phyloP scores from a whole-genome alignment of 2,797 vertebrate genomes.

The Typhlichthys eigenmanni region DNA sequence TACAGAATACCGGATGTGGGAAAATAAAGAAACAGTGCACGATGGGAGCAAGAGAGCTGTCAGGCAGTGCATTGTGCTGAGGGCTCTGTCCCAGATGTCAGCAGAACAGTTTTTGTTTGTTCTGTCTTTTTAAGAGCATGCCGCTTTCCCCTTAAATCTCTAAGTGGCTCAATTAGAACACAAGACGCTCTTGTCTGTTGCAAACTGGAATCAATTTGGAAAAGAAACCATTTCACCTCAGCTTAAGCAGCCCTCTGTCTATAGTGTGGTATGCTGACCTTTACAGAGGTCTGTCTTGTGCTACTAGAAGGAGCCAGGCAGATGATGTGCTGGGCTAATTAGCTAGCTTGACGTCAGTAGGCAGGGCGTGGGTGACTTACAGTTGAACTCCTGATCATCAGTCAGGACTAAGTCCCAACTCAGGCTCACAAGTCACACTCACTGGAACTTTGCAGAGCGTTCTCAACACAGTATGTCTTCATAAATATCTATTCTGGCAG shows the following conservation, averaged over 20 bases:
- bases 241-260: conserved; percentile 76
- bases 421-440: conserved; percentile 23
- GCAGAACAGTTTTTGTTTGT: conserved; percentile 69
- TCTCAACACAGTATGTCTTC: background rate
- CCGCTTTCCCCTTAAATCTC: conserved; percentile 49
- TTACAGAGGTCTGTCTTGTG: conserved; percentile 73
- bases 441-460: background rate
- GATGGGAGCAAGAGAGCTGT: conserved; percentile 43
- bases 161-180: conserved; percentile 71
- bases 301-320: conserved; percentile 54
- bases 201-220: conserved; percentile 78
- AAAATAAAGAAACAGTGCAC: background rate
- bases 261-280: conserved; percentile 79
- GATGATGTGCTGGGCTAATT: conserved; percentile 72
- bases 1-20: background rate
- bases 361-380: conserved; percentile 57
- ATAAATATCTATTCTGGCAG: conserved; percentile 24
- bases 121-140: conserved; percentile 65
- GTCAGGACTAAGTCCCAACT: conserved; percentile 52
- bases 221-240: conserved; percentile 80
- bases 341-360: conserved; percentile 75
- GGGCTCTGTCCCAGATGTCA: conserved; percentile 64
- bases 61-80: conserved; percentile 42
- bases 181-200: conserved; percentile 75
- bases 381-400: conserved; percentile 64